Evolutionary conservation across 2,113 vertebrate genomes (phyloP).

Genomic region (Setophaga coronata): DNA sequence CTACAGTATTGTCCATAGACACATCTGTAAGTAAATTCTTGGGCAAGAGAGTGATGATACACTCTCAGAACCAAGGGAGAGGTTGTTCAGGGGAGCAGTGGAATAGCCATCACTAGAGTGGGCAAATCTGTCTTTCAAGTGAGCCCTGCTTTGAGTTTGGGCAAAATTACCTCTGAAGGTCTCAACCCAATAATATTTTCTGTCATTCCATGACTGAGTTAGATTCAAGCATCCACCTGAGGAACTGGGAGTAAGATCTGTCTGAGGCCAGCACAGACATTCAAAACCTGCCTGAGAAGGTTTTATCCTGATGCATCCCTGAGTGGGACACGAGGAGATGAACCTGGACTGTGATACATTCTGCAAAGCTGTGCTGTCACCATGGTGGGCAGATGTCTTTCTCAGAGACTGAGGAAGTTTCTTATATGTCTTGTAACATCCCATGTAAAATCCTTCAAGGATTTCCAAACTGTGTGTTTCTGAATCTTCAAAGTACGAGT

Average conservation of each 20-base stretch:
- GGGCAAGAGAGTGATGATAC: background rate
- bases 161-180: background rate
- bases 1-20: background rate
- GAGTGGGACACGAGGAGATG: accelerated
- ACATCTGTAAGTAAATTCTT: background rate
- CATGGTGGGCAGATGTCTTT: background rate
- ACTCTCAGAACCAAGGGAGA: background rate
- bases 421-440: background rate
- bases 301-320: background rate
- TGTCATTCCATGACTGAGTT: background rate
- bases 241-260: background rate
- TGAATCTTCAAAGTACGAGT: background rate
- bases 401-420: background rate
- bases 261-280: background rate
- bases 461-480: background rate
- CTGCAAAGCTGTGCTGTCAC: background rate
- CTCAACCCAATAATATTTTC: background rate
- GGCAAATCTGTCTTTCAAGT: background rate
- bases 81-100: background rate
- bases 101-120: background rate
- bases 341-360: background rate
- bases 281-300: background rate
- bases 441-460: background rate
- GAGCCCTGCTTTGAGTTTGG: background rate
- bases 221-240: background rate